These are phyloP conservation scores for Spheniscus mendiculus DNA, from an alignment of 2,113 vertebrate genomes.

Conservation along the genomic window DNA sequence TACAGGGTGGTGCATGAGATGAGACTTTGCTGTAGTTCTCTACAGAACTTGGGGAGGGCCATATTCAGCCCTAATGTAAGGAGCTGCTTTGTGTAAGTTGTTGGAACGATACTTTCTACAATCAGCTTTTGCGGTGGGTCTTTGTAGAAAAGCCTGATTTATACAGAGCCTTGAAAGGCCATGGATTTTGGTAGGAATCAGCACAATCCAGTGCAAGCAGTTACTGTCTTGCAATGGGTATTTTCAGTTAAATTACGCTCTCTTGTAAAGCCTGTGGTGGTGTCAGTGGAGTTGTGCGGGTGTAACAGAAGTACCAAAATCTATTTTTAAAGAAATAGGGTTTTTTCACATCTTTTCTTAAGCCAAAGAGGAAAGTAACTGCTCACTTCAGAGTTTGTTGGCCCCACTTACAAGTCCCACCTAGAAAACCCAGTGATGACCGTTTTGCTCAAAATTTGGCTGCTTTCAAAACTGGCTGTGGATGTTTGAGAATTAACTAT, in stretches of 20 bases:
- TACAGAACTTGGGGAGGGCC: background rate
- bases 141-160: slow-evolving; percentile 8
- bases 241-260: background rate
- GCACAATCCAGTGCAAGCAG: background rate
- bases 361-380: background rate
- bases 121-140: background rate
- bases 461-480: background rate
- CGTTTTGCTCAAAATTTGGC: background rate
- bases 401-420: background rate
- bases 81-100: background rate
- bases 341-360: background rate
- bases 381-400: background rate
- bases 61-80: accelerated
- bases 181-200: background rate
- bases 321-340: background rate
- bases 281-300: background rate
- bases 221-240: background rate
- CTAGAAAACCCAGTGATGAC: background rate
- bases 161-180: slow-evolving; percentile 12
- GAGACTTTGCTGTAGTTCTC: background rate
- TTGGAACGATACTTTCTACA: background rate
- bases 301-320: background rate
- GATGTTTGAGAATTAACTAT: background rate
- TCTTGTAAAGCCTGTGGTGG: background rate
- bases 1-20: accelerated